Conservation (phyloP, 92 coral and sea anemone species). For the Actinostola sp. region DNA sequence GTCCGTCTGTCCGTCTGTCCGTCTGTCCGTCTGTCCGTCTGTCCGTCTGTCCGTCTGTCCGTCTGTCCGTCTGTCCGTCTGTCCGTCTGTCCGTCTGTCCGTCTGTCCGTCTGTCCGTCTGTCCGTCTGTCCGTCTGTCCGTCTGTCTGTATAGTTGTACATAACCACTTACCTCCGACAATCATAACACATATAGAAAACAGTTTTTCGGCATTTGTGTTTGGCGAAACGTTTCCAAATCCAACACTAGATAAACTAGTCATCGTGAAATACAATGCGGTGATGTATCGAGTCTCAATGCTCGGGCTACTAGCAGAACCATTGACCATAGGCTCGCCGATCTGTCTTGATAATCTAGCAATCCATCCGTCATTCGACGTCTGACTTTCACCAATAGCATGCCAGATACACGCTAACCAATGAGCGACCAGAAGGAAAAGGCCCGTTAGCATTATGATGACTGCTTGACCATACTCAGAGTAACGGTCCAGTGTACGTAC, state of each 20-base stretch:
- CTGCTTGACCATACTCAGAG: conserved; percentile 84
- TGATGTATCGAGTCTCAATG: conserved; percentile 62
- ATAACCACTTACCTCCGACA: conserved; percentile 64
- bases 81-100: too few species aligned
- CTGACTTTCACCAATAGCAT: conserved; percentile 73
- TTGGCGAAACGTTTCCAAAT: conserved; percentile 81
- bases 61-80: too few species aligned
- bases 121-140: too few species aligned
- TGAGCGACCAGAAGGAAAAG: conserved; percentile 74
- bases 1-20: too few species aligned
- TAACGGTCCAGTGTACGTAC: conserved; percentile 81
- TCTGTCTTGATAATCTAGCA: conserved; percentile 55
- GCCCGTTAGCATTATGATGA: conserved; percentile 68
- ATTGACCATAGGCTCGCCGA: conserved; percentile 27
- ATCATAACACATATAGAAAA: conserved; percentile 78
- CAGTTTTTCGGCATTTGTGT: conserved; percentile 73
- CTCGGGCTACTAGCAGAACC: conserved; percentile 43
- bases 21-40: too few species aligned
- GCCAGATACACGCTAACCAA: conserved; percentile 91
- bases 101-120: too few species aligned
- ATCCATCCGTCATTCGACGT: conserved; percentile 66
- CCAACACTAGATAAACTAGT: conserved; percentile 87
- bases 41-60: too few species aligned
- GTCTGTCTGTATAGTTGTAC: too few species aligned
- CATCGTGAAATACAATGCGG: conserved; percentile 79